Conservation (phyloP, 2,797 vertebrate species). For the Epinephelus malabaricus region DNA sequence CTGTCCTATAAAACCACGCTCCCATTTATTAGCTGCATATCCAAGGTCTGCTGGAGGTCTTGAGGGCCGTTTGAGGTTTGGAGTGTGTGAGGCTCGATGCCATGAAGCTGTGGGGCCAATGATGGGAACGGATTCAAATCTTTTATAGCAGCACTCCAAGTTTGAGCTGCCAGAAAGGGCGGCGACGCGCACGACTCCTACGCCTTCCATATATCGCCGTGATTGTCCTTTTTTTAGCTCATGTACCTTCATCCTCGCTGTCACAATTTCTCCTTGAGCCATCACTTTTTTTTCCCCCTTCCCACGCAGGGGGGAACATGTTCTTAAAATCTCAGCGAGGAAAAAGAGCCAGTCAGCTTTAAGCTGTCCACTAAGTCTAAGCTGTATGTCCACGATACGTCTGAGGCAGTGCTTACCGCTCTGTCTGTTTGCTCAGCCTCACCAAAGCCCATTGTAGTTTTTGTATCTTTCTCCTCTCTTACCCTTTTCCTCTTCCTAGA, state of each 20-base stretch:
- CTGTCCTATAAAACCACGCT: conserved; percentile 59
- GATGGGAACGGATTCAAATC: conserved; percentile 16
- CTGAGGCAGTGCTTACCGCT: conserved; percentile 61
- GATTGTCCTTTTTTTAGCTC: conserved; percentile 19
- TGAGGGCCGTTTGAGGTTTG: conserved; percentile 29
- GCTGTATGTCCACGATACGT: conserved; percentile 72
- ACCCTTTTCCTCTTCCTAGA: conserved; percentile 41
- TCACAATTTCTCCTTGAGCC: conserved; percentile 50
- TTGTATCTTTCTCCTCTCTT: conserved; percentile 40
- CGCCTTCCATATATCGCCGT: conserved; percentile 19
- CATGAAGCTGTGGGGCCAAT: background rate
- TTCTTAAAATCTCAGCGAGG: conserved; percentile 42
- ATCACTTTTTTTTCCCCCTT: conserved; percentile 30
- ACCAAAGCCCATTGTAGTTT: conserved; percentile 67
- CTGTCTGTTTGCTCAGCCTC: conserved; percentile 62
- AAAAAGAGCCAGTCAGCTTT: conserved; percentile 43
- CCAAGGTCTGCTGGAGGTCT: conserved; percentile 69
- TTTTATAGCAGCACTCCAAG: conserved; percentile 16
- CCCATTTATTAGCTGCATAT: conserved; percentile 58
- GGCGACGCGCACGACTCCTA: background rate
- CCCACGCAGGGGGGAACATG: conserved; percentile 11
- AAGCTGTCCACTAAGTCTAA: conserved; percentile 73
- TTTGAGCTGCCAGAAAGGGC: conserved; percentile 25
- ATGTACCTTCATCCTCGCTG: conserved; percentile 29
- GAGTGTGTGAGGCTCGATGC: conserved; percentile 16